Percentiles rank a stretch among this genome's conserved stretches.
Evolutionary conservation across 2,797 vertebrate genomes (phyloP).

Genomic region (Gallinago nigripennis): DNA sequence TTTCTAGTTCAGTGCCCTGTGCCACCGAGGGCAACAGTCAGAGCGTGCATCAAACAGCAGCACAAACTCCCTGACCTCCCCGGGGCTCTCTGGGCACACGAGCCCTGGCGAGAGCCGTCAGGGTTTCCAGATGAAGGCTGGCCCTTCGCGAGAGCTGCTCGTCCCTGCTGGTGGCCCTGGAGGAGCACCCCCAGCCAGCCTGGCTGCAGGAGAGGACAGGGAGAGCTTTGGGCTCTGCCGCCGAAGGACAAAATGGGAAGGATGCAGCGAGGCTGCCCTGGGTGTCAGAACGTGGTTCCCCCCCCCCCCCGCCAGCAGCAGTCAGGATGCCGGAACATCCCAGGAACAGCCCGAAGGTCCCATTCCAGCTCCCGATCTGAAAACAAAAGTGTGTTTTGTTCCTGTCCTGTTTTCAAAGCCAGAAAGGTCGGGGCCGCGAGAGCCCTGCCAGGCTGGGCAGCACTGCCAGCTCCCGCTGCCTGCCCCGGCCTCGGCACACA

Average conservation of each 20-base stretch:
- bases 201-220: not conserved
- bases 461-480: not conserved
- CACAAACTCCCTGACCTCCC: conserved; percentile 31
- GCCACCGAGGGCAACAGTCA: not conserved
- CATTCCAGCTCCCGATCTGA: not conserved
- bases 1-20: conserved; percentile 11
- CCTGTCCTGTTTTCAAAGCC: conserved; percentile 33
- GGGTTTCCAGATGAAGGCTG: not conserved
- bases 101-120: accelerated
- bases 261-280: not conserved
- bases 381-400: conserved; percentile 33
- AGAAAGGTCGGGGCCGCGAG: not conserved
- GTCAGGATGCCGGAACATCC: not conserved
- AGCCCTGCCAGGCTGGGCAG: not conserved
- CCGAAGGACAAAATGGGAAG: not conserved
- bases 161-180: not conserved
- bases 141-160: not conserved
- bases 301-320: not conserved
- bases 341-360: conserved; percentile 48
- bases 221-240: not conserved
- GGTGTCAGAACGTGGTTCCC: accelerated
- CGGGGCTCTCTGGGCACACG: not conserved
- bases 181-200: not conserved
- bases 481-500: accelerated
- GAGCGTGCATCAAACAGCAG: not conserved